Conservation (phyloP, 2,888 invertebrate genomes). For the Leuctra nigra region DNA sequence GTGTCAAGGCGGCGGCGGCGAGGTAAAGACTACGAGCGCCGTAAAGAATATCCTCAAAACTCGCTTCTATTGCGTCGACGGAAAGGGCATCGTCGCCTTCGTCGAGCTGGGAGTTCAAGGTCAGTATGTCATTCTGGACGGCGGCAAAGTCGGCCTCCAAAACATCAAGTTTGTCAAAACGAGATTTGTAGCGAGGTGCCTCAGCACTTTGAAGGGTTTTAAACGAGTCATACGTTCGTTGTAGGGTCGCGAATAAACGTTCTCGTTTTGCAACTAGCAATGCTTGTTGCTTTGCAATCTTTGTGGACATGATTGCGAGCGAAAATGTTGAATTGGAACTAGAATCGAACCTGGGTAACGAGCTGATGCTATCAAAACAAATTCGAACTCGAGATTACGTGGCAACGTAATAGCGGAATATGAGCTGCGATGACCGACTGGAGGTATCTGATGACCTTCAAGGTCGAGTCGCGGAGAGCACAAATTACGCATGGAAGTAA, state of each 20-base stretch:
- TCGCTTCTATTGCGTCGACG: background rate
- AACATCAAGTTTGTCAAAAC: background rate
- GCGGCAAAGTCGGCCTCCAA: background rate
- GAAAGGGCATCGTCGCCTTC: too few species aligned
- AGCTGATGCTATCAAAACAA: too few species aligned
- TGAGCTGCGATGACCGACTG: too few species aligned
- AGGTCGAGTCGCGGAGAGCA: too few species aligned
- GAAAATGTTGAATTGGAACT: background rate
- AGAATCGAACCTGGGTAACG: background rate
- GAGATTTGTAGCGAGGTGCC: background rate
- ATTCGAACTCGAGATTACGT: too few species aligned
- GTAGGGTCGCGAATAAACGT: background rate
- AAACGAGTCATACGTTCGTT: background rate
- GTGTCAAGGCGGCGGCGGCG: background rate
- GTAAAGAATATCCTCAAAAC: background rate
- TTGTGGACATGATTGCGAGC: background rate
- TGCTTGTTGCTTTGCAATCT: background rate
- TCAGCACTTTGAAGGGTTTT: background rate
- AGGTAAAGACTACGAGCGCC: background rate
- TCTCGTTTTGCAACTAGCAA: background rate
- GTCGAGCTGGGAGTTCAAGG: background rate
- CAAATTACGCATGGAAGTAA: too few species aligned
- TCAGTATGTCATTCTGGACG: background rate
- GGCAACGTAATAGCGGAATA: too few species aligned
- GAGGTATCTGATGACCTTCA: too few species aligned